A percentile compares a stretch with the other conserved stretches of the same genome.
Conservation (phyloP, 2,113 vertebrate genomes). For the Eolophus roseicapilla region DNA sequence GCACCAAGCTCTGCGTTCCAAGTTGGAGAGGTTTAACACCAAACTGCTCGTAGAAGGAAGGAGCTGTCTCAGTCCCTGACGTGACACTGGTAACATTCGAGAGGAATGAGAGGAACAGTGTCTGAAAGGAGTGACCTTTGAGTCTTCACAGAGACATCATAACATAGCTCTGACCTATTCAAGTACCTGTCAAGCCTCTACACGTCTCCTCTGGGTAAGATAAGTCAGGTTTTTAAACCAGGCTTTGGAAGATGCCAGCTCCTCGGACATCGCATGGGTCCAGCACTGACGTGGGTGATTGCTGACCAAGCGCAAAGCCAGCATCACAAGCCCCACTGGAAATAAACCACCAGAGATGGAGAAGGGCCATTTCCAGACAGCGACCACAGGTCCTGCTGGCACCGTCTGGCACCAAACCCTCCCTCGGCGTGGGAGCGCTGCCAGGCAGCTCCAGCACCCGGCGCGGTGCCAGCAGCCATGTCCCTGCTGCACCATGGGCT, state of each 20-base stretch:
- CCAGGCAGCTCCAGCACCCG: neutral
- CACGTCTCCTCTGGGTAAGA: neutral
- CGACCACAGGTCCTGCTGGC: accelerated
- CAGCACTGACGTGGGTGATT: accelerated
- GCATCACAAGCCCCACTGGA: neutral
- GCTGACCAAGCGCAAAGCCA: accelerated
- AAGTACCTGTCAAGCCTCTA: neutral
- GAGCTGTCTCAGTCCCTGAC: neutral
- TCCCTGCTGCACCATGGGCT: accelerated
- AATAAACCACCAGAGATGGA: neutral
- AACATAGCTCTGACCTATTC: neutral
- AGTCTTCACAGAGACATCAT: neutral
- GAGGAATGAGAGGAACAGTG: neutral
- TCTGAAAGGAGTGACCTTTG: constrained; percentile 23
- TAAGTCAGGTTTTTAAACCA: neutral
- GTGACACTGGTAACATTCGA: neutral
- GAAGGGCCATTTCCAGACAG: neutral
- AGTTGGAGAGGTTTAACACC: neutral
- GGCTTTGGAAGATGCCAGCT: neutral
- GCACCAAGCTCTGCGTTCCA: neutral
- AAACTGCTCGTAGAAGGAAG: neutral
- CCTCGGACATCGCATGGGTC: accelerated
- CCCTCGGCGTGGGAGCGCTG: accelerated
- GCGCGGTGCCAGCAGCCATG: accelerated
- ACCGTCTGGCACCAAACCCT: accelerated